Percentiles rank a stretch among this genome's conserved stretches.
Evolutionary conservation across 2,888 invertebrate genomes (phyloP).

Genomic region (Acrocera orbiculus): DNA sequence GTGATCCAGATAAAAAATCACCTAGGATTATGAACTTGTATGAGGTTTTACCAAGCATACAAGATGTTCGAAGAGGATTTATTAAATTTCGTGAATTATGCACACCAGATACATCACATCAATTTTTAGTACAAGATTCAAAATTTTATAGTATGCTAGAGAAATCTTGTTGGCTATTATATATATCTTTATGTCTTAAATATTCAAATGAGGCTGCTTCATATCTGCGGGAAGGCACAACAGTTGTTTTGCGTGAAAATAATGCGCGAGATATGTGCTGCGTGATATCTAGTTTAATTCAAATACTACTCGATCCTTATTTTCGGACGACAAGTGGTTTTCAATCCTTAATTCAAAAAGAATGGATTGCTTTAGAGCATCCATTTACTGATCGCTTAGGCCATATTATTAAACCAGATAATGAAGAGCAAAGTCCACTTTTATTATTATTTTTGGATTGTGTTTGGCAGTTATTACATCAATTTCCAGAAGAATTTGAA

Average conservation of each 20-base stretch:
- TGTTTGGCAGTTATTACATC: slow-evolving; percentile 77
- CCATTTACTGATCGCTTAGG: slow-evolving; percentile 55
- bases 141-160: slow-evolving; percentile 63
- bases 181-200: slow-evolving; percentile 59
- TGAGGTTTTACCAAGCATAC: slow-evolving; percentile 39
- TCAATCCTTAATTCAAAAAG: slow-evolving; percentile 80
- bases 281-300: slow-evolving; percentile 69
- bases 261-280: slow-evolving; percentile 80
- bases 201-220: slow-evolving; percentile 56
- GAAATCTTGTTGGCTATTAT: slow-evolving; percentile 69
- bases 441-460: slow-evolving; percentile 86
- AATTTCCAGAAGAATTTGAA: slow-evolving; percentile 78
- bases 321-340: slow-evolving; percentile 72
- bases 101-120: slow-evolving; percentile 51
- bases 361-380: slow-evolving; percentile 88
- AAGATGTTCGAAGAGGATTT: slow-evolving; percentile 42
- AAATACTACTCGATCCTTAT: slow-evolving; percentile 69
- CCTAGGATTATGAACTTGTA: slow-evolving; percentile 50
- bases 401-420: slow-evolving; percentile 41
- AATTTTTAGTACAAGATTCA: slow-evolving; percentile 58
- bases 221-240: slow-evolving; percentile 42
- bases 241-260: slow-evolving; percentile 77
- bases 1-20: slow-evolving; percentile 43
- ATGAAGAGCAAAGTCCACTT: slow-evolving; percentile 58
- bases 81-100: slow-evolving; percentile 57